Evolutionary conservation across 1,140 invertebrate species (phyloP), one percentile per base, ranked within the genome.

Genomic region (Saxidomus purpurata): DNA sequence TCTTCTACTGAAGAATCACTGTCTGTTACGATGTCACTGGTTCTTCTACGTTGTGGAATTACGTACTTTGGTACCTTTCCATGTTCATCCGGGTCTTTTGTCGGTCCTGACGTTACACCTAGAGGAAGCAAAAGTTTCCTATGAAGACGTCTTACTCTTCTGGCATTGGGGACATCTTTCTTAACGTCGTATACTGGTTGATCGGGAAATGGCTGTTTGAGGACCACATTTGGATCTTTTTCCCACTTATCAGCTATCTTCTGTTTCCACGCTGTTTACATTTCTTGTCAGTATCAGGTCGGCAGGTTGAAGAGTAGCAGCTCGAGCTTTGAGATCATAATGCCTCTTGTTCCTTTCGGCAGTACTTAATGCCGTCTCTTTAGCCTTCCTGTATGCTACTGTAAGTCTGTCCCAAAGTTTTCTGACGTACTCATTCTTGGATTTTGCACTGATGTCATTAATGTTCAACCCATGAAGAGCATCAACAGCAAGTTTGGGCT

Each of bases 211-310:
- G 69, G 69, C 36, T 71, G 69, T 6, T 3, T 22, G 22, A 71
- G 3, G 6, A 8, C 22, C 3, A 71, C 22, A 22, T 34, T 15
- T 22, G 69, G 34, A 13, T 31, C 69, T 40, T 11, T 8, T 28
- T 71, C 69, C 69, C 69, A 71, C 69, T 71, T 71, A 40, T 71
- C 69, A 34, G 69, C 69, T 8, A 71, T 31, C 28, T 71, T 71
- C 2, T 40, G 69, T 40, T 71, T 71, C 34, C 69, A 9, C 36
- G 4, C 4, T 22, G 22, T 22, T 9, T 8, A 61, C 59, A 38
- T 76, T 76, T 76, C 43, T n/a, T 34, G 47, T 43, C 13, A 80
- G 47, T 3, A 80, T 43, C 9, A 80, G 9, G 31, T 80, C 43
- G 22, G 40, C 77, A 52, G 77, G 77, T 9, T 36, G 43, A 1